Evolutionary conservation across 37 sponge, comb jelly and placozoan species (phyloP), one percentile per base, ranked within the genome.

Genomic region (Eunapius fragilis): DNA sequence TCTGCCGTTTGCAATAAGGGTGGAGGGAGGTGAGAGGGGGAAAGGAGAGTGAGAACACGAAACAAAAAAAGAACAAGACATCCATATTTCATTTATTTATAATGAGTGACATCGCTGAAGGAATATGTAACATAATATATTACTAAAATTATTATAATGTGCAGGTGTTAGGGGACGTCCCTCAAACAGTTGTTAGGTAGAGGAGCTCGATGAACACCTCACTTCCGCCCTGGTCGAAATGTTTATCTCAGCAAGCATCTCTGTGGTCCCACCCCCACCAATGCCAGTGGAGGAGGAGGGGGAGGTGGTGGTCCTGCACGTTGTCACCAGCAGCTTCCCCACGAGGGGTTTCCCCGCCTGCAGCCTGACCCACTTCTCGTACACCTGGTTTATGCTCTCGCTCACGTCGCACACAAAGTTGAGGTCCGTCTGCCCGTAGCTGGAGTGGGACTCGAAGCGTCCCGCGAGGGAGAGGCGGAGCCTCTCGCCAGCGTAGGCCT

Each of bases 401-500:
- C 72, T 68, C 24, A 85, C 85, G 3, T 79, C 48, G 25, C 79
- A 71, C 35, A 41, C 76, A 72, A 38, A 89, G 31, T 25, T 32
- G 11, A 89, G 75, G 58, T 84, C 68, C 19, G 26, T 79, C 33
- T 89, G 70, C 7, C 85, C 85, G 26, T 68, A 24, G 22, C 38
- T 49, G 3, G 27, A 30, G 31, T 89, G 85, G 37, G 90, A 80
- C 69, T 84, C 80, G 23, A 89, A 80, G 17, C 12, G 37, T 14
- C 90, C 90, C 37, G 76, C 77, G 0, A 90, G 27, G 25, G 32
- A 77, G 19, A 85, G 36, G 7, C 77, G 76, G 11, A 90, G 31
- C 41, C 30, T 81, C 75, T 90, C 86, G 5, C 78, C 78, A 3
- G 76, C 76, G 37, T 81, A 85, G 36, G 90, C 90, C 69, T 85